Base-by-base conservation (phyloP, 1,140 invertebrate species). In the Drosophila pruinosa region DNA sequence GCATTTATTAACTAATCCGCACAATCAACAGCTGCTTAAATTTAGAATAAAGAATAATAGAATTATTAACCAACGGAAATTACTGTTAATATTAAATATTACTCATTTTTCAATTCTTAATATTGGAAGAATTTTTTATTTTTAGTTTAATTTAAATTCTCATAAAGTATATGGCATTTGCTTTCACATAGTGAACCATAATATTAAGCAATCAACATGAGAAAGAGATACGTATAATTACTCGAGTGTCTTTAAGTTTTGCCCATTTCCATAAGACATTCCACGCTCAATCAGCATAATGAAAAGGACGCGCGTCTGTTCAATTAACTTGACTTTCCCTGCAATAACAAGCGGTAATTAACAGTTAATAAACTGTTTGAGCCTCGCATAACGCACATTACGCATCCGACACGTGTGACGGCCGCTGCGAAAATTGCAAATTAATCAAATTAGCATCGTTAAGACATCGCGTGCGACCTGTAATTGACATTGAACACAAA, bases 401-500 rank as follows among this genome's bases (percentile, higher is more conserved):
- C 75, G 72, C 65, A 89, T 76, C 68, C 83, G 82, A 61, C 78
- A 69, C 67, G 82, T 88, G 75, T 69, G 72, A 74, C 62, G 22
- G 34, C 14, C n/a, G 14, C 31, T 36, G 47, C 12, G 65, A 56
- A 62, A 78, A 70, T 69, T 79, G 68, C 82, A 76, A 85, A 82
- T 88, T 72, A 88, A 88, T 88, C 71, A 89, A 88, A 88, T 88
- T 88, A 88, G 78, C 83, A 61, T 78, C 78, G 82, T 88, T 82
- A 70, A 73, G 83, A 71, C 41, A 8, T 15, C 22, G 22, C 43
- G 53, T 61, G 48, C 53, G 45, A 47, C 59, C 78, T 78, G 58
- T 63, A 63, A 48, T 54, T 63, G 41, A 63, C 41, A 59, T 54
- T 48, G 10, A 47, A 47, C 14, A 21, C 56, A 56, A 61, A 64